phyloP scores from a whole-genome alignment of 2,888 invertebrate species.

The Chymomyza amoena region DNA sequence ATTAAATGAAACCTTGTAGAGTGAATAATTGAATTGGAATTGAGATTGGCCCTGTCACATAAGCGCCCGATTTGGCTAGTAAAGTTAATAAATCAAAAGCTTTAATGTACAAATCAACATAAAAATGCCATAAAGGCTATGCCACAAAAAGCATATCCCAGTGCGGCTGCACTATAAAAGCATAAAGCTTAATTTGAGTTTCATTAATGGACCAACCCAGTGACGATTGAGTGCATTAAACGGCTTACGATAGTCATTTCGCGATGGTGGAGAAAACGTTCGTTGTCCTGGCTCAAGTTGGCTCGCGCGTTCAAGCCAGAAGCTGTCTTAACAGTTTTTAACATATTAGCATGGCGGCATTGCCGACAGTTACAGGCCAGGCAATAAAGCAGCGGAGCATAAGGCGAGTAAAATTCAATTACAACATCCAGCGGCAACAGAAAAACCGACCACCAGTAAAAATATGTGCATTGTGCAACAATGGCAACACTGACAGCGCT shows the following conservation, averaged over 20 bases:
- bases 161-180: conserved; percentile 3
- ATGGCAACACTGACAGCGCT: conserved; percentile 26
- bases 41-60: neutral
- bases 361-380: conserved; percentile 2
- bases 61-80: neutral
- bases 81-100: conserved; percentile 12
- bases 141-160: neutral
- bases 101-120: conserved; percentile 5
- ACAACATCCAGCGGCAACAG: conserved; percentile 42
- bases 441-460: conserved; percentile 35
- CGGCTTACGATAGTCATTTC: neutral
- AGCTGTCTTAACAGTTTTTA: neutral
- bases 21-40: no score
- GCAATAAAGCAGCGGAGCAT: conserved; percentile 3
- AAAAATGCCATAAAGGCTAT: neutral
- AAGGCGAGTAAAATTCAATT: conserved; percentile 58
- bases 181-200: conserved; percentile 14
- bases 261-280: neutral
- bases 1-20: neutral
- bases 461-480: conserved; percentile 35
- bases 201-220: neutral
- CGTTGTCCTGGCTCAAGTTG: neutral
- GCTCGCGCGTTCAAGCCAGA: neutral
- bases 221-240: neutral
- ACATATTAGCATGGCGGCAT: neutral